Evolutionary conservation across 2,113 vertebrate genomes (phyloP).

Genomic region (Clarias macrocephalus): DNA sequence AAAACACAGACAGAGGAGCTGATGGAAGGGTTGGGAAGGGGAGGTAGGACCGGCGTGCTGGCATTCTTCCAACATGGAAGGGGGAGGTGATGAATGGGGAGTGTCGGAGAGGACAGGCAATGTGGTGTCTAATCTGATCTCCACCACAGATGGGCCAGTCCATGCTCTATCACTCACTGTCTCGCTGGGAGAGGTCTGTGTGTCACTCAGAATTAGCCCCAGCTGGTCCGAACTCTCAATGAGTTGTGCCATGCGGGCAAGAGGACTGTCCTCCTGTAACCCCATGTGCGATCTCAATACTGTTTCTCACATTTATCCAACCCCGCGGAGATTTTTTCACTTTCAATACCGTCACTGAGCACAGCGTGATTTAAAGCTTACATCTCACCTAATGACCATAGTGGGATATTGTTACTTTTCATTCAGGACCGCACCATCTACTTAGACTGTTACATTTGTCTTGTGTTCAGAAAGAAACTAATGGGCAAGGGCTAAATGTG

Average conservation of each 20-base stretch:
- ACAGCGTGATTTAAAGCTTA: neutral
- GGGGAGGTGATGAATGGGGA: conserved; percentile 52
- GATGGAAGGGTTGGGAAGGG: conserved; percentile 15
- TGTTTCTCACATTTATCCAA: conserved; percentile 17
- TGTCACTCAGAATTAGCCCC: conserved; percentile 35
- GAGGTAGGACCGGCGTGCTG: neutral
- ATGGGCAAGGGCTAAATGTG: neutral
- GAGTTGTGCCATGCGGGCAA: conserved; percentile 5
- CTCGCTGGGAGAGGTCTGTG: conserved; percentile 7
- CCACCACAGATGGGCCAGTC: conserved; percentile 43
- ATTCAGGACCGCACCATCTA: neutral
- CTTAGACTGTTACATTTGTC: neutral
- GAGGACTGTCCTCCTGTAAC: conserved; percentile 9
- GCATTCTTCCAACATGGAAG: conserved; percentile 40
- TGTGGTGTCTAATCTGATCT: conserved; percentile 47
- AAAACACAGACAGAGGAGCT: conserved; percentile 43
- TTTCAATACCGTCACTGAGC: neutral
- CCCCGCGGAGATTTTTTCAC: neutral
- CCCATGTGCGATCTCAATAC: conserved; percentile 18
- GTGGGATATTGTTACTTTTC: neutral
- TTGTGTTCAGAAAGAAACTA: neutral
- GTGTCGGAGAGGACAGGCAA: conserved; percentile 47
- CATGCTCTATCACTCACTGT: conserved; percentile 36
- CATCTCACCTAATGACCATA: neutral
- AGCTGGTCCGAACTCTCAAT: conserved; percentile 23